Evolutionary conservation across 2,113 vertebrate genomes (phyloP).

Genomic region (Raphicerus campestris): DNA sequence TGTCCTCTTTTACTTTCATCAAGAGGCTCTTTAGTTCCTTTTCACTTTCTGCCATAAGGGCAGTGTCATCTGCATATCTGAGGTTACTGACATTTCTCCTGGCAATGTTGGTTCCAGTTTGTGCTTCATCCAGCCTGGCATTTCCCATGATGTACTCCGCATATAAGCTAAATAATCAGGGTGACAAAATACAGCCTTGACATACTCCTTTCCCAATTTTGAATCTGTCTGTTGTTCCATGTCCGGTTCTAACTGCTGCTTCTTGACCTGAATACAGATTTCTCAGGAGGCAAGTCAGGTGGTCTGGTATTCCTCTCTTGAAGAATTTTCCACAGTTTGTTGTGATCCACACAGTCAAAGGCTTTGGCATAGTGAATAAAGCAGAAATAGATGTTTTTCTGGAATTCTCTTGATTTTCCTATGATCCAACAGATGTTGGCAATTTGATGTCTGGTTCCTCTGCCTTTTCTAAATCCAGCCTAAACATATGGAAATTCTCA

Average conservation of each 20-base stretch:
- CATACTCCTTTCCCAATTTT: not conserved
- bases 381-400: not conserved
- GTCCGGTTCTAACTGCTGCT: not conserved
- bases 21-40: not conserved
- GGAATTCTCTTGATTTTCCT: not conserved
- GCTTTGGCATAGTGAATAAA: not conserved
- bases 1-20: not conserved
- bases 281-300: not conserved
- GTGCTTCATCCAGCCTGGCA: not conserved
- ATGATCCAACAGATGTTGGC: not conserved
- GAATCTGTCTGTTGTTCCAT: not conserved
- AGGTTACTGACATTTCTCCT: not conserved
- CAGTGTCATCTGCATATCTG: not conserved
- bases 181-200: not conserved
- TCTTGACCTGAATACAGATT: not conserved
- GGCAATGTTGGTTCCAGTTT: not conserved
- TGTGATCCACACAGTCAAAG: not conserved
- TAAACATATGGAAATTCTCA: not conserved
- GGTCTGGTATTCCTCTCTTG: not conserved
- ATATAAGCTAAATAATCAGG: not conserved
- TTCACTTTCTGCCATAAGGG: not conserved
- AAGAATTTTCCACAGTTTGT: not conserved
- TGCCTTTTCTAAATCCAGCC: not conserved
- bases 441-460: not conserved
- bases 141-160: not conserved